Evolutionary conservation across 1,140 invertebrate species (phyloP).

Genomic region (Scaptomyza graminum): DNA sequence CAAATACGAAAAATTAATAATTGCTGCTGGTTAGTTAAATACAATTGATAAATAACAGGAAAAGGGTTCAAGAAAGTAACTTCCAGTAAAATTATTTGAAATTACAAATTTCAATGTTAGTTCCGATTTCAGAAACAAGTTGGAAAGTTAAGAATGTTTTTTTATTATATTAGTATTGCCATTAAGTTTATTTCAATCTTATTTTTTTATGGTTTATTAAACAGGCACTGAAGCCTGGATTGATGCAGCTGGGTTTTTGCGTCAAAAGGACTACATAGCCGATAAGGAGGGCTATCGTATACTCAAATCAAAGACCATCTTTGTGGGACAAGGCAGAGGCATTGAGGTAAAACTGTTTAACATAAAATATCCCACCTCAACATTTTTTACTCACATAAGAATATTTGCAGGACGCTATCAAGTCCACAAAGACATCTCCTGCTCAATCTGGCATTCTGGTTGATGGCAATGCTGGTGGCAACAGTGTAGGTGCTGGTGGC

Average conservation of each 20-base stretch:
- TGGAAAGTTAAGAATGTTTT: too few species aligned
- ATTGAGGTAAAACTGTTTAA: constrained; percentile 84
- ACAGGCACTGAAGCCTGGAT: constrained; percentile 91
- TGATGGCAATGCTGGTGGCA: constrained; percentile 83
- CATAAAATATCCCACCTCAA: not conserved
- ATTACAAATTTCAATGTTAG: too few species aligned
- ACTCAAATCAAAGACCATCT: constrained; percentile 91
- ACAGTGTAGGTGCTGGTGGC: constrained; percentile 43
- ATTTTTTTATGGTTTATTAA: too few species aligned
- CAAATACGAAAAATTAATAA: not conserved
- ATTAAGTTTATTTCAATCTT: too few species aligned
- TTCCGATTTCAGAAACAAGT: too few species aligned
- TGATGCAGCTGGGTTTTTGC: constrained; percentile 91
- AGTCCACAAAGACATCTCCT: constrained; percentile 88
- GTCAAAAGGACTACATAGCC: constrained; percentile 94
- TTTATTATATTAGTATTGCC: too few species aligned
- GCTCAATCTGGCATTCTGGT: constrained; percentile 87
- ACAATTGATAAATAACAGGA: not conserved
- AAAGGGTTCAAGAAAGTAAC: not conserved
- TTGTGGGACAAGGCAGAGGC: constrained; percentile 88
- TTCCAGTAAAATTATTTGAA: too few species aligned
- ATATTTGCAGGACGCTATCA: constrained; percentile 86
- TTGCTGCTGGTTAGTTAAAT: not conserved
- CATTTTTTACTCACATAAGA: not conserved
- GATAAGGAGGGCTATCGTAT: constrained; percentile 92